Conservation (phyloP, 2,888 invertebrate genomes). For the Brachyptera risi region DNA sequence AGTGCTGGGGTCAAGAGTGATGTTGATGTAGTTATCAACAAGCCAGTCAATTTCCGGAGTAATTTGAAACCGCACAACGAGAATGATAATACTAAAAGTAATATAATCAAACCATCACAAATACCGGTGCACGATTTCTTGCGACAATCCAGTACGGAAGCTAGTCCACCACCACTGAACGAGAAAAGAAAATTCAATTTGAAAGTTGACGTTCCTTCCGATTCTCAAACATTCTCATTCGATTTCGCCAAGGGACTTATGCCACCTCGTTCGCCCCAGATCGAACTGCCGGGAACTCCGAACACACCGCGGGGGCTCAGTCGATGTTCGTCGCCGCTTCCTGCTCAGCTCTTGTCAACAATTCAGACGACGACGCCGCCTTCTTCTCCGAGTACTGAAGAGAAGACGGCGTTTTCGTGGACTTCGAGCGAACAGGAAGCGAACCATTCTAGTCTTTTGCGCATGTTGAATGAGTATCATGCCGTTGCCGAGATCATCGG, state of each 20-base stretch:
- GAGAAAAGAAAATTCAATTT: neutral
- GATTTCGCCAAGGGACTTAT: slow-evolving; percentile 9
- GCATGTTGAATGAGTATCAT: slow-evolving; percentile 23
- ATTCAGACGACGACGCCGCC: slow-evolving; percentile 5
- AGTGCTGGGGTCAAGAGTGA: neutral
- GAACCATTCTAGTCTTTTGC: slow-evolving; percentile 13
- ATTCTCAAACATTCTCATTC: neutral
- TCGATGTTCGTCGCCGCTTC: slow-evolving; percentile 6
- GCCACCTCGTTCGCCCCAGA: slow-evolving; percentile 10
- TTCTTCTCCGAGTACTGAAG: slow-evolving; percentile 1
- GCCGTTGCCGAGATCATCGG: slow-evolving; percentile 1
- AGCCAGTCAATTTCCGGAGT: slow-evolving; percentile 5
- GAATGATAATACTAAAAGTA: neutral
- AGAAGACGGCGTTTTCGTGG: neutral
- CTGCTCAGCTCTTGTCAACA: neutral
- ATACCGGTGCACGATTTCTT: slow-evolving; percentile 11
- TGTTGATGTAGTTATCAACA: neutral
- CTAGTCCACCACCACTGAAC: neutral
- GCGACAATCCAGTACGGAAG: neutral
- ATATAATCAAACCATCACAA: slow-evolving; percentile 13
- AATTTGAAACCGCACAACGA: neutral
- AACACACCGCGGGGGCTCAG: slow-evolving; percentile 8
- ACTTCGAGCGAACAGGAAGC: neutral
- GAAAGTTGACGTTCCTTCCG: neutral
- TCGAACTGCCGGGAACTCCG: slow-evolving; percentile 12